phyloP scores from a whole-genome alignment of 2,797 vertebrate species.

The Petrocephalus sullivani region DNA sequence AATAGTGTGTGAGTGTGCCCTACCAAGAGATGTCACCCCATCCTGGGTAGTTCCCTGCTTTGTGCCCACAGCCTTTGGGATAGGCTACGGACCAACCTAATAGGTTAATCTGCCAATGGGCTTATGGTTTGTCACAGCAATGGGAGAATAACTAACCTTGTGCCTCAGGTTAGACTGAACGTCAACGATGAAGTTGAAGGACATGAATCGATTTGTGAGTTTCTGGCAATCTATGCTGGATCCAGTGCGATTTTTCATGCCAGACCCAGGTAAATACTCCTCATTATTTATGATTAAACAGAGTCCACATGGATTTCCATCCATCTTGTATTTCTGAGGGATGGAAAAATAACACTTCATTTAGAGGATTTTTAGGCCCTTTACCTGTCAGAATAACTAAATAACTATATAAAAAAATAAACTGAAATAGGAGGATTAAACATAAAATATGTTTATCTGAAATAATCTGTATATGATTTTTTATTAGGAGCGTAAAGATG shows the following conservation, averaged over 20 bases:
- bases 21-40: too few species aligned
- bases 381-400: neutral
- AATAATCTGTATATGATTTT: neutral
- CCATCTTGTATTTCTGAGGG: neutral
- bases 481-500: neutral
- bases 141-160: conserved; percentile 54
- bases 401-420: neutral
- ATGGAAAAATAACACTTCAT: neutral
- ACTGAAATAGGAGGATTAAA: neutral
- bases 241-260: neutral
- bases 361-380: neutral
- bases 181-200: conserved; percentile 66
- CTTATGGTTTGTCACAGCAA: neutral
- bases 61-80: too few species aligned
- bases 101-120: neutral
- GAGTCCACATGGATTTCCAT: neutral
- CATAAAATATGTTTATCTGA: neutral
- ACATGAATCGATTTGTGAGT: neutral
- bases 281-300: conserved; percentile 41
- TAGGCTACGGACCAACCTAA: too few species aligned
- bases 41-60: too few species aligned
- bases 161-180: conserved; percentile 67
- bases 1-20: too few species aligned
- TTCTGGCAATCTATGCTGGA: neutral
- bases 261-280: neutral